A percentile compares a stretch with the other conserved stretches of the same genome.
Conservation (phyloP, 2,797 vertebrate species). For the Bovichtus variegatus region DNA sequence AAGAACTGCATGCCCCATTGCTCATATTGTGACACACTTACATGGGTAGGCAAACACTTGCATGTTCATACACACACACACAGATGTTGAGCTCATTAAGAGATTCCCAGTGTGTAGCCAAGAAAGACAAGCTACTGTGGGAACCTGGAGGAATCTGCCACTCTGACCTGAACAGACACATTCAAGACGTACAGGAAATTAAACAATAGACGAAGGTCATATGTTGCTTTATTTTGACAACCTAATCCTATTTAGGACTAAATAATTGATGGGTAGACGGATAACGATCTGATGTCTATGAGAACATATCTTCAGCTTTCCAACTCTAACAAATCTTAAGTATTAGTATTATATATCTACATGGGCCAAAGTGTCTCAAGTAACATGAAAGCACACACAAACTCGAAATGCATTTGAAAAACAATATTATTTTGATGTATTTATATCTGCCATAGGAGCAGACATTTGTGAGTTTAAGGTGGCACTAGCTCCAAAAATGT, state of each 20-base stretch:
- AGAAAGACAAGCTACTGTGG: slow-evolving; percentile 53
- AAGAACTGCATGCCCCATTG: slow-evolving; percentile 36
- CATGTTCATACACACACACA: slow-evolving; percentile 42
- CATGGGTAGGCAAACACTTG: neutral
- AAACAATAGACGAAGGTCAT: neutral
- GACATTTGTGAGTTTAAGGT: neutral
- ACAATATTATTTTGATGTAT: neutral
- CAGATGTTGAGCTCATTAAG: slow-evolving; percentile 64
- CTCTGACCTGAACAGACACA: slow-evolving; percentile 31
- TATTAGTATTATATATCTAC: neutral
- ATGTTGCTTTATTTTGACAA: neutral
- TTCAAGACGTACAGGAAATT: slow-evolving; percentile 4
- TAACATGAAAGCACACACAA: neutral
- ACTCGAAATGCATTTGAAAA: neutral
- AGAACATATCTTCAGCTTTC: neutral
- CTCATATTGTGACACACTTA: slow-evolving; percentile 21
- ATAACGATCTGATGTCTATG: neutral
- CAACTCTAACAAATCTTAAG: neutral
- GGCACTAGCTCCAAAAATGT: neutral
- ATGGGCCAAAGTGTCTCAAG: neutral
- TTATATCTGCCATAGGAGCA: neutral
- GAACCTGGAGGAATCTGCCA: slow-evolving; percentile 48
- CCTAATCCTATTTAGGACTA: neutral
- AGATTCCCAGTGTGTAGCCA: slow-evolving; percentile 67
- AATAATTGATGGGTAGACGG: neutral